Percentiles rank a stretch among this genome's conserved stretches.
Evolutionary conservation across 2,113 vertebrate species (phyloP).

Genomic region (Heloderma charlesbogerti): DNA sequence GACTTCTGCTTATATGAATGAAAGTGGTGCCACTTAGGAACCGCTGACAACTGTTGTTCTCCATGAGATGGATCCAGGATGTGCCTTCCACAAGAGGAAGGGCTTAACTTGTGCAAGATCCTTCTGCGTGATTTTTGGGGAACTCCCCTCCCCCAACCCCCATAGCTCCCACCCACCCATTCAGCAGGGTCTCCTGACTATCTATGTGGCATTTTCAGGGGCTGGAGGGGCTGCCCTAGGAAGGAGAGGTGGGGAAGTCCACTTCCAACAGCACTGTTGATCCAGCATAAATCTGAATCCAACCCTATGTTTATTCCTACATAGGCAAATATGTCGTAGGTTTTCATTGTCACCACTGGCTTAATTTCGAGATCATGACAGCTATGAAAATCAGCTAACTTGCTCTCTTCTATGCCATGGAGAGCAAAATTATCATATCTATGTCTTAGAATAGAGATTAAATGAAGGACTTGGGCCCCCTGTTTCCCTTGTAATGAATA

Average conservation of each 20-base stretch:
- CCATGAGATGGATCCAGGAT: conserved; percentile 19
- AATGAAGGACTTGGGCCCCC: too few species aligned
- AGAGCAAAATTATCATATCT: conserved; percentile 3
- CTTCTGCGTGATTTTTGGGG: too few species aligned
- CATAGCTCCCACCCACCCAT: too few species aligned
- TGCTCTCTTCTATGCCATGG: conserved; percentile 27
- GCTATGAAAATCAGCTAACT: conserved; percentile 47
- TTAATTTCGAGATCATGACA: conserved; percentile 53
- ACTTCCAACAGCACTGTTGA: too few species aligned
- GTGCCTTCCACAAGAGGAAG: too few species aligned
- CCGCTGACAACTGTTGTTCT: conserved; percentile 36
- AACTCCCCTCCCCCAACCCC: too few species aligned
- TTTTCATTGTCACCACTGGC: conserved; percentile 41
- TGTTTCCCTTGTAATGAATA: not conserved
- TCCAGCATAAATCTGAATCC: too few species aligned
- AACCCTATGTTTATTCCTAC: not conserved
- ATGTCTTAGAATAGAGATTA: not conserved
- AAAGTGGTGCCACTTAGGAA: conserved; percentile 41
- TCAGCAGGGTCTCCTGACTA: too few species aligned
- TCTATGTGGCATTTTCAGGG: too few species aligned
- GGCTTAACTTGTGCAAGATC: too few species aligned
- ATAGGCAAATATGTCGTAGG: conserved; percentile 27
- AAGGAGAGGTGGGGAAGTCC: too few species aligned
- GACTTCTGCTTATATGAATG: conserved; percentile 34
- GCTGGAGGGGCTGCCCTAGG: too few species aligned